Evolutionary conservation across 1,140 invertebrate genomes (phyloP).

Genomic region (Scaptomyza pallida): DNA sequence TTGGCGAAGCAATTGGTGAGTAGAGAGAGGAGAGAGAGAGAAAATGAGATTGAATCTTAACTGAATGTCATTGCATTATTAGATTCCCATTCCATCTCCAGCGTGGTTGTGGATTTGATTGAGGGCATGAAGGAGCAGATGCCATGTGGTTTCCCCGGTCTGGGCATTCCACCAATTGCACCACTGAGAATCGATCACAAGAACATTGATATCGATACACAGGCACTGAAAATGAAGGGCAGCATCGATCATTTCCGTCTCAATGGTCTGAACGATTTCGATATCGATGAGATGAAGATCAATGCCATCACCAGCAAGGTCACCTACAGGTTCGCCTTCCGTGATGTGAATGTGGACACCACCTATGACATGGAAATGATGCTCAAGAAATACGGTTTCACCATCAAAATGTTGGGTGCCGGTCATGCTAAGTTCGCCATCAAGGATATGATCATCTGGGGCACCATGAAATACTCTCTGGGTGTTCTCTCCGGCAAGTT

Average conservation of each 20-base stretch:
- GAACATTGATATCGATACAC: conserved; percentile 63
- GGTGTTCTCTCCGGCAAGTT: conserved; percentile 68
- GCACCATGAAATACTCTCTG: conserved; percentile 73
- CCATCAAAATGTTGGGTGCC: conserved; percentile 72
- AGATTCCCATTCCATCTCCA: conserved; percentile 65
- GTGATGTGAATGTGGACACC: conserved; percentile 75
- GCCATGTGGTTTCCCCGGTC: conserved; percentile 74
- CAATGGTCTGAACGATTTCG: conserved; percentile 77
- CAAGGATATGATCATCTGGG: conserved; percentile 75
- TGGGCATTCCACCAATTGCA: conserved; percentile 76
- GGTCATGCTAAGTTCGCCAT: conserved; percentile 74
- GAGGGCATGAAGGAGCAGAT: conserved; percentile 66
- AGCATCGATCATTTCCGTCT: conserved; percentile 72
- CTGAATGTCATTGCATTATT: neutral
- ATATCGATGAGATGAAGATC: conserved; percentile 77
- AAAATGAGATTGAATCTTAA: neutral
- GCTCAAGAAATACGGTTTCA: conserved; percentile 77
- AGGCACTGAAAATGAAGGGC: conserved; percentile 54
- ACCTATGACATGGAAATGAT: conserved; percentile 61
- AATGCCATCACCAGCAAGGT: conserved; percentile 79
- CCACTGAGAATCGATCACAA: conserved; percentile 67
- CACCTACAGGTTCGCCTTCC: conserved; percentile 70
- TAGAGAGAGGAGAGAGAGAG: neutral
- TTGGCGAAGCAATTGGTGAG: conserved; percentile 63
- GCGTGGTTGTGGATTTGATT: conserved; percentile 56